Evolutionary conservation across 2,888 invertebrate genomes (phyloP).

Genomic region (Cabera pusaria): DNA sequence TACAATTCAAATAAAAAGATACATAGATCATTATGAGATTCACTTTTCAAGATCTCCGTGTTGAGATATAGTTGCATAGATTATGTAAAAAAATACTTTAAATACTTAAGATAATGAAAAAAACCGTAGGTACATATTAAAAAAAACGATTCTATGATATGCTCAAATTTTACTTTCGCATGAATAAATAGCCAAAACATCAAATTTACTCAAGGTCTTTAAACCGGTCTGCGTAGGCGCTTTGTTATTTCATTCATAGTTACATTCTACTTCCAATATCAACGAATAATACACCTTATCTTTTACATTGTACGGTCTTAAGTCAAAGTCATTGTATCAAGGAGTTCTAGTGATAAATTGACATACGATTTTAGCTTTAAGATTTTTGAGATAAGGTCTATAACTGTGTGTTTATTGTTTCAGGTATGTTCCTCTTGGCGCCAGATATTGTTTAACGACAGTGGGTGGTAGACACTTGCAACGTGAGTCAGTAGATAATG

Average conservation of each 20-base stretch:
- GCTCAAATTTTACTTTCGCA: no score
- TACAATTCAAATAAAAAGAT: no score
- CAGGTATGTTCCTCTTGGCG: conserved; percentile 23
- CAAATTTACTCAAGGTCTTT: conserved; percentile 43
- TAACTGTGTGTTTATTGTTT: conserved; percentile 8
- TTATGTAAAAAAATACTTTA: no score
- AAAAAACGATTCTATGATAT: no score
- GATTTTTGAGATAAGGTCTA: background rate
- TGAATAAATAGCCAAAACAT: conserved; percentile 31
- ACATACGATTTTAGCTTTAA: background rate
- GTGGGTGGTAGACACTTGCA: conserved; percentile 53
- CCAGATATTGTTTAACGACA: conserved; percentile 46
- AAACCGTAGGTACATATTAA: no score
- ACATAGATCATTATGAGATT: no score
- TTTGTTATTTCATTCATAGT: conserved; percentile 47
- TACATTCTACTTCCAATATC: conserved; percentile 10
- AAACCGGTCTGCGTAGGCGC: conserved; percentile 48
- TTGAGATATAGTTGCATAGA: no score
- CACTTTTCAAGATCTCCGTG: no score
- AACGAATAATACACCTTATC: conserved; percentile 1
- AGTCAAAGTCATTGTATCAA: background rate
- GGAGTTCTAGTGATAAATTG: background rate
- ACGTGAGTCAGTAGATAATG: conserved; percentile 42
- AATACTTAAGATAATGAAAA: no score
- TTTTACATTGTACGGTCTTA: background rate